Base-by-base conservation (phyloP, 2,888 invertebrate species). In the Oegoconia quadripuncta region DNA sequence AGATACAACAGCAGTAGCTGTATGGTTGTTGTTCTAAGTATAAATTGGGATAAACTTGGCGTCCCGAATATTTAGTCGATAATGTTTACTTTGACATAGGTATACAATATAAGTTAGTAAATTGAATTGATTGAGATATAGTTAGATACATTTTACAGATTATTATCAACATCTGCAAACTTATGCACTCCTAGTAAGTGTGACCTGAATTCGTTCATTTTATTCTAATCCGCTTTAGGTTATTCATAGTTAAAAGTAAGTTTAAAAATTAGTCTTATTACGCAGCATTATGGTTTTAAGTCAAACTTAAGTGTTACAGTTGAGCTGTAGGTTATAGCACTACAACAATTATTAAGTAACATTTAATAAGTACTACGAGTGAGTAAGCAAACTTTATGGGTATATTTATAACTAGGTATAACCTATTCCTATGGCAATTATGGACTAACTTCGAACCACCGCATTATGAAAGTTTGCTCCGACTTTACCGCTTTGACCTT, bases 401-500 rank as follows among this genome's bases (percentile, higher is more conserved):
- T 9, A 22, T 22, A 9, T 22, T 3, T 4, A 2, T 22, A 11
- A 27, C 27, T 27, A 7, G 2, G 14, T 13, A 29, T 15, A 31
- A 22, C 35, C 18, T 16, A 32, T 11, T 41, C 34, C 41, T 23
- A n/a, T n/a, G 23, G 14, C 40, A 34, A 40, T 37, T 37, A 41
- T 34, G 16, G 22, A 28, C 34, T 25, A 42, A 42, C 34, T 42
- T 38, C 15, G 8, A 16, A 14, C 34, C 27, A 42, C 26, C 33
- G 33, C 29, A 37, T 40, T 46, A 34, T 23, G 13, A 22, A 46
- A 41, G 37, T 44, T 42, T 16, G 23, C 28, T 38, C 28, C 28
- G 17, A 29, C 42, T 36, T 25, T 41, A 41, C 38, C 36, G 30
- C 15, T 34, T 34, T 34, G 34, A 66, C 65, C 64, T 64, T 59